Base-by-base conservation (phyloP, 37 sponge, comb jelly and placozoan species). In the Beroe forskalii region DNA sequence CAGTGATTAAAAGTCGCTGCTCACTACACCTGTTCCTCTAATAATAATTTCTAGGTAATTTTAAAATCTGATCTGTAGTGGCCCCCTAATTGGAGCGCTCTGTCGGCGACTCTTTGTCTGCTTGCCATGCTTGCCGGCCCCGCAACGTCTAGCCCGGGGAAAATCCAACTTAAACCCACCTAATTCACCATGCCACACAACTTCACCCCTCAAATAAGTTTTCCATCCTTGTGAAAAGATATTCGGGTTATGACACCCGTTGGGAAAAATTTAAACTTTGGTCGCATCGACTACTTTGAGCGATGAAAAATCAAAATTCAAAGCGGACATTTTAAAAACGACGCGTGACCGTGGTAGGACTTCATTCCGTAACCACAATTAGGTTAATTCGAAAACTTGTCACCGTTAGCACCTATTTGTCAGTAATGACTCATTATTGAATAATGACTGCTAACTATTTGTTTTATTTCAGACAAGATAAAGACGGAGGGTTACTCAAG, bases 191-290 rank as follows among this genome's bases (percentile, higher is more conserved):
- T 69, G 27, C 39, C 27, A 27, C 72, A 33, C 28, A 27, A 69
- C 72, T 69, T 69, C 72, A 69, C 32, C 27, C 72, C 32, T 69
- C 27, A 33, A 33, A 36, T 63, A 36, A 69, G 4, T 69, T 69
- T 69, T 69, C 72, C 32, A 1, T 69, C 27, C 72, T 35, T 69
- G 72, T 69, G 72, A 69, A 69, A 69, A 36, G 72, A 32, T 36
- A 36, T 69, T 69, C 72, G 33, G 32, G 27, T 33, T 32, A 27
- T 32, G 72, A 9, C 72, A 36, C 32, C 14, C 32, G 72, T 69
- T 69, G 72, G 72, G 72, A 69, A 69, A 69, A 69, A 69, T 69
- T 69, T 36, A 32, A 69, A 69, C 27, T 32, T 69, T 69, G 72
- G 55, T 48, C 55, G 12, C 55, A n/a, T n/a, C n/a, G n/a, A n/a